phyloP scores from a whole-genome alignment of 2,797 vertebrate genomes.

The Chaetophractus vellerosus region DNA sequence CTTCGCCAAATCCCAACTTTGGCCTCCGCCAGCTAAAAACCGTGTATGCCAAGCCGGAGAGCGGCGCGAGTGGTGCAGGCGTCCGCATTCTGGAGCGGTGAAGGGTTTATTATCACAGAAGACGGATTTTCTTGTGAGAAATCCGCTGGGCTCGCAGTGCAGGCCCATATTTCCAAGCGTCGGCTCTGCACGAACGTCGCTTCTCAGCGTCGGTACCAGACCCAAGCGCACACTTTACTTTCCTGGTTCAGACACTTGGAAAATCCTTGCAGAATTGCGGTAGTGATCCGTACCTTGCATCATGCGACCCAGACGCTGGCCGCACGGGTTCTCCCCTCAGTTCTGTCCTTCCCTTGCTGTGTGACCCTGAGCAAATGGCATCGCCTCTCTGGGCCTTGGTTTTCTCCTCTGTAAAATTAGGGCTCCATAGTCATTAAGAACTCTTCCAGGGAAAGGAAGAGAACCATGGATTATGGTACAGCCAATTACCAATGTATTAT shows the following conservation, averaged over 20 bases:
- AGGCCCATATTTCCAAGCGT: background rate
- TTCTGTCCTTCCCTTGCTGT: background rate
- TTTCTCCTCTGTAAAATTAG: background rate
- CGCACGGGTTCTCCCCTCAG: accelerated
- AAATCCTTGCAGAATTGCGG: background rate
- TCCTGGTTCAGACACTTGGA: background rate
- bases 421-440: background rate
- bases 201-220: background rate
- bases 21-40: background rate
- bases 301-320: accelerated
- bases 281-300: accelerated
- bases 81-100: accelerated
- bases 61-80: accelerated
- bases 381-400: background rate
- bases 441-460: background rate
- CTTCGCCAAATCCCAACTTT: background rate
- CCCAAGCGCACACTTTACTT: background rate
- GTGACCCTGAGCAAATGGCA: background rate
- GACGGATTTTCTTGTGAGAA: background rate
- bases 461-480: background rate
- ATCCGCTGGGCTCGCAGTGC: background rate
- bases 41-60: accelerated
- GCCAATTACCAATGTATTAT: background rate
- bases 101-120: background rate
- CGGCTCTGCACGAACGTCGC: accelerated